Conservation (phyloP, 2,113 vertebrate species). For the Paralichthys olivaceus region DNA sequence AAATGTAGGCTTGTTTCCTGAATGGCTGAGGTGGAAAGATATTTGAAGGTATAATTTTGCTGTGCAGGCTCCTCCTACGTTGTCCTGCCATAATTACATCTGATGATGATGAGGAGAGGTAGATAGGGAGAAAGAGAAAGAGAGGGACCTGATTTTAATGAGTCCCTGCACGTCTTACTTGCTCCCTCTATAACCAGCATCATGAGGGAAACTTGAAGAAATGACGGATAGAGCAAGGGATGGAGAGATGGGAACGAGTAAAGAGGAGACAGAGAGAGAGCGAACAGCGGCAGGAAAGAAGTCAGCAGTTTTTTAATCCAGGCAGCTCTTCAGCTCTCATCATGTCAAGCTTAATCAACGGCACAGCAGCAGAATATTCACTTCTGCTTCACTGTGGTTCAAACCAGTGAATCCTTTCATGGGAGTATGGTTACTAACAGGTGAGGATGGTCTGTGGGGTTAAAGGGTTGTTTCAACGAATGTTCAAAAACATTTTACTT, state of each 20-base stretch:
- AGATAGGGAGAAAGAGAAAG: slow-evolving; percentile 21
- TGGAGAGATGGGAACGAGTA: slow-evolving; percentile 29
- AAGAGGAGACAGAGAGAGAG: slow-evolving; percentile 32
- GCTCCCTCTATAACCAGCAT: slow-evolving; percentile 50
- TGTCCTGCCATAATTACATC: slow-evolving; percentile 62
- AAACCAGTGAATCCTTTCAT: slow-evolving; percentile 21
- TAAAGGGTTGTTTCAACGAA: not conserved
- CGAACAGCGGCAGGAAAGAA: slow-evolving; percentile 40
- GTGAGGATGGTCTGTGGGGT: not conserved
- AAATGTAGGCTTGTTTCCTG: slow-evolving; percentile 57
- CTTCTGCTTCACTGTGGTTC: slow-evolving; percentile 39
- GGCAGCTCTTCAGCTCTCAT: slow-evolving; percentile 64
- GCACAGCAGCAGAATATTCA: slow-evolving; percentile 37
- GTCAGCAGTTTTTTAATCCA: slow-evolving; percentile 74
- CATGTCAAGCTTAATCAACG: slow-evolving; percentile 65
- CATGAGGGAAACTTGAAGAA: slow-evolving; percentile 43
- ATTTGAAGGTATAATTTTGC: slow-evolving; percentile 70
- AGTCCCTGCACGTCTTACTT: slow-evolving; percentile 41
- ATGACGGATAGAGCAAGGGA: slow-evolving; percentile 24
- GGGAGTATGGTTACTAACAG: slow-evolving; percentile 6
- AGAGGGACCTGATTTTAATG: slow-evolving; percentile 49
- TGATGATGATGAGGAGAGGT: slow-evolving; percentile 58
- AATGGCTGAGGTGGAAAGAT: slow-evolving; percentile 41
- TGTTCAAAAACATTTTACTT: not conserved
- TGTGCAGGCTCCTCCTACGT: slow-evolving; percentile 41